Base-by-base conservation (phyloP, 2,113 vertebrate genomes). In the Salvator merianae region DNA sequence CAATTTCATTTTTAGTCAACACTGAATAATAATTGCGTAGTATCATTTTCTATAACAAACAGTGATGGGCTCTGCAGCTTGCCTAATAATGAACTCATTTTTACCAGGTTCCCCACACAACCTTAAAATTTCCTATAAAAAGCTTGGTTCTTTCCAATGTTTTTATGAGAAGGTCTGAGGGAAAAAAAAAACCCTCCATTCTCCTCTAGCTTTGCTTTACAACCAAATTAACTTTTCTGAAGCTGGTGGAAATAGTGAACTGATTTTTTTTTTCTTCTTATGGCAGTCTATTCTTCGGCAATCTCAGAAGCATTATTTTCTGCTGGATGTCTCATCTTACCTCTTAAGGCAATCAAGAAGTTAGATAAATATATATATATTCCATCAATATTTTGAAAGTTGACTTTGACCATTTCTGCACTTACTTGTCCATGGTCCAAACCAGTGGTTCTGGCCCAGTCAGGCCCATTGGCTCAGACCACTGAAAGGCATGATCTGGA, bases 1-100 rank as follows among this genome's bases (percentile, higher is more conserved):
- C 69, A 81, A 55, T 86, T 90, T 90, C 72, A 74, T 90, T 90
- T 93, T 91, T 85, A 92, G 76, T 62, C 62, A 90, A 76, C 81
- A 73, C 7, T 90, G 90, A 88, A 70, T 89, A 84, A 86, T 12
- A 91, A 79, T 75, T 85, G 34, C n/a, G 43, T 63, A 75, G 69
- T 65, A 86, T 50, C 66, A 50, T 2, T 84, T 88, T 83, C 47
- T 26, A 77, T 82, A 90, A 68, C 72, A 90, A 81, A 36, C 55
- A 30, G 5, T 81, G 47, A 59, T 70, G 34, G 38, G 50, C 6
- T 2, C 47, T 24, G n/a, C 12, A 14, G 43, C 20, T 70, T 26
- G 47, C 12, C 20, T 55, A n/a, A 32, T 47, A 24, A 79, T 68
- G 78, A 68, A 68, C 68, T 79, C 30, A 68, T 68, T 79, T 79